Evolutionary conservation across 1,140 invertebrate genomes (phyloP).

Genomic region (Drosophila malerkotliana): DNA sequence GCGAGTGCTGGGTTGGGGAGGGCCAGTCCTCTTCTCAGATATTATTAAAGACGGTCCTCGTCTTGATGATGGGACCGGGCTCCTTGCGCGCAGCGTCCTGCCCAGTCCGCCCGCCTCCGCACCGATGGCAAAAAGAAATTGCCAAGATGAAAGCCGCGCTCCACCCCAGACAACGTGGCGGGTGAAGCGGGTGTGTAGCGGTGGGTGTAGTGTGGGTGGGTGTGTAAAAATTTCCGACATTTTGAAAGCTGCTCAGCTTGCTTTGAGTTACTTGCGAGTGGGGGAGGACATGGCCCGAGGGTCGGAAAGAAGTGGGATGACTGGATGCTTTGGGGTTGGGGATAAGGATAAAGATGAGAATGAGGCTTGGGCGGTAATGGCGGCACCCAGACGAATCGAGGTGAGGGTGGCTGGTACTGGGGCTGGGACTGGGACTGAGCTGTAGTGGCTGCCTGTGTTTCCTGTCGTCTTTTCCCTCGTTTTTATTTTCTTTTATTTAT

Average conservation of each 20-base stretch:
- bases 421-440: slow-evolving; percentile 12
- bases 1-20: neutral
- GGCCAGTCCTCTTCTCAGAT: slow-evolving; percentile 51
- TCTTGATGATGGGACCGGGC: slow-evolving; percentile 18
- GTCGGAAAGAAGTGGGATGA: slow-evolving; percentile 27
- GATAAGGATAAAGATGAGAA: neutral
- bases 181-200: slow-evolving; percentile 43
- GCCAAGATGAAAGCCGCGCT: slow-evolving; percentile 73
- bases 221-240: slow-evolving; percentile 79
- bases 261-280: slow-evolving; percentile 67
- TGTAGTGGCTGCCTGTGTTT: slow-evolving; percentile 15
- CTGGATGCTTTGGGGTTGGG: neutral
- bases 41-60: slow-evolving; percentile 72
- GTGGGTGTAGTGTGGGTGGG: neutral
- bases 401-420: slow-evolving; percentile 16
- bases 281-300: slow-evolving; percentile 3
- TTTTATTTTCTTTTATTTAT: slow-evolving; percentile 78
- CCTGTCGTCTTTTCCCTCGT: slow-evolving; percentile 33
- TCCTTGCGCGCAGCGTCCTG: slow-evolving; percentile 1
- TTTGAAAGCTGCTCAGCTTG: slow-evolving; percentile 75
- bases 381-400: slow-evolving; percentile 21
- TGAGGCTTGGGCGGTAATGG: slow-evolving; percentile 14
- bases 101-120: neutral
- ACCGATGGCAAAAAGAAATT: slow-evolving; percentile 72
- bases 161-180: slow-evolving; percentile 50